Conservation (phyloP, 2,888 invertebrate species). For the Operophtera brumata region DNA sequence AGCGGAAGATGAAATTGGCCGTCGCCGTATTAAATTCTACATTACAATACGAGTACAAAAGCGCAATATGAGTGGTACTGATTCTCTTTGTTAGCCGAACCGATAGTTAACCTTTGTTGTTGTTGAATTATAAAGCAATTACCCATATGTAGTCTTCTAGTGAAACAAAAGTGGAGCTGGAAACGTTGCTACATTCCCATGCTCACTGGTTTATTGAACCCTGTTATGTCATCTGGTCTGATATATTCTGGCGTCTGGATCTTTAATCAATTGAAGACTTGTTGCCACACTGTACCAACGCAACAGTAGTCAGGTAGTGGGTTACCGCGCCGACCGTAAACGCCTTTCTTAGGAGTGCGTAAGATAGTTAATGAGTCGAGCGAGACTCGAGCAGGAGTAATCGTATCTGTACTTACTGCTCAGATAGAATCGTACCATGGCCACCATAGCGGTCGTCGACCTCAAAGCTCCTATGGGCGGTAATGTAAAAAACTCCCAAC, state of each 20-base stretch:
- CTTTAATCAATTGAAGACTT: constrained; percentile 28
- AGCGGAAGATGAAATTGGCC: constrained; percentile 31
- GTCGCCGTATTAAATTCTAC: no score
- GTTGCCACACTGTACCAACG: neutral
- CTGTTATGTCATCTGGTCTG: constrained; percentile 8
- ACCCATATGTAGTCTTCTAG: constrained; percentile 4
- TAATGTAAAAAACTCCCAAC: constrained; percentile 42
- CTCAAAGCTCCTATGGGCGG: constrained; percentile 44
- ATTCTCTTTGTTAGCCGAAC: constrained; percentile 20
- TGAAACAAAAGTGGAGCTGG: constrained; percentile 14
- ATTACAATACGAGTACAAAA: constrained; percentile 9
- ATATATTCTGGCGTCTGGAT: constrained; percentile 31
- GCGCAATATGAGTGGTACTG: constrained; percentile 6
- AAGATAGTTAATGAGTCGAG: constrained; percentile 37
- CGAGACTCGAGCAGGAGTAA: constrained; percentile 20
- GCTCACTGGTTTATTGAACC: constrained; percentile 23
- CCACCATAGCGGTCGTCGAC: constrained; percentile 43
- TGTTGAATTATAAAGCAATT: constrained; percentile 12
- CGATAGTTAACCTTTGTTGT: constrained; percentile 15
- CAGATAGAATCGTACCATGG: constrained; percentile 26
- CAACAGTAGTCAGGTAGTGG: constrained; percentile 12
- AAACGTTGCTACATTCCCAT: constrained; percentile 13
- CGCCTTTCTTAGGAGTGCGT: constrained; percentile 29
- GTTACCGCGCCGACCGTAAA: constrained; percentile 20
- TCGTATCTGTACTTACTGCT: constrained; percentile 21